Base-by-base conservation (phyloP, 2,797 vertebrate genomes). In the Taenioides sp. region DNA sequence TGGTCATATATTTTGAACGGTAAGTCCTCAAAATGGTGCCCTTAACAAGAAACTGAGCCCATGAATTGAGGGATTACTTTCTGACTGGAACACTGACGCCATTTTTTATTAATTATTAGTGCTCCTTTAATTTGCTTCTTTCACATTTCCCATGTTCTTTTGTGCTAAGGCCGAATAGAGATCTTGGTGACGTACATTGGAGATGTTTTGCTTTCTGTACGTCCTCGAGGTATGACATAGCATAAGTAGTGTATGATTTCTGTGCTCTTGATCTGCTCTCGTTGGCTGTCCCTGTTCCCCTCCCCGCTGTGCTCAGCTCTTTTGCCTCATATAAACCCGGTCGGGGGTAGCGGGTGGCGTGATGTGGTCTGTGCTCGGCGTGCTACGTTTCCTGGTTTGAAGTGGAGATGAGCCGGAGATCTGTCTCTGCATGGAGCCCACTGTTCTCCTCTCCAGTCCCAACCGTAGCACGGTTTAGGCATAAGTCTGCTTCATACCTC, bases 371-470 rank as follows among this genome's bases (percentile, higher is more conserved):
- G 67, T 25, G 43, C 71, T 37, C 22, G 59, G 71, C 62, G 65
- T 55, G 61, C 73, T 83, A 73, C 69, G 74, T 65, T 57, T n/a
- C 43, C 67, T 57, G 68, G 71, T 86, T 88, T 87, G 82, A 86
- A 87, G 79, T 85, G 71, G 80, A 80, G 85, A 88, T 83, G 74
- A 86, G 81, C 75, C 59, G 80, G 64, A 67, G 74, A 79, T 81
- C 79, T 74, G 57, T 71, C 69, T 0, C 68, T 72, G 76, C 82
- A 49, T 70, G 73, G 65, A 78, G 59, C 67, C 67, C 16, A 43
- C 60, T 68, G 47, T 76, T 75, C 63, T 68, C 68, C 73, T 77
- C 74, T 70, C 79, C 65, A 76, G 54, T 47, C 11, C 3, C 37
- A 28, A 60, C 23, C 68, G 12, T 34, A 12, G 58, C 71, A 28